These are phyloP conservation scores for Rhaphigaster nebulosa DNA, from an alignment of 2,888 invertebrate species.

Conservation along the genomic window DNA sequence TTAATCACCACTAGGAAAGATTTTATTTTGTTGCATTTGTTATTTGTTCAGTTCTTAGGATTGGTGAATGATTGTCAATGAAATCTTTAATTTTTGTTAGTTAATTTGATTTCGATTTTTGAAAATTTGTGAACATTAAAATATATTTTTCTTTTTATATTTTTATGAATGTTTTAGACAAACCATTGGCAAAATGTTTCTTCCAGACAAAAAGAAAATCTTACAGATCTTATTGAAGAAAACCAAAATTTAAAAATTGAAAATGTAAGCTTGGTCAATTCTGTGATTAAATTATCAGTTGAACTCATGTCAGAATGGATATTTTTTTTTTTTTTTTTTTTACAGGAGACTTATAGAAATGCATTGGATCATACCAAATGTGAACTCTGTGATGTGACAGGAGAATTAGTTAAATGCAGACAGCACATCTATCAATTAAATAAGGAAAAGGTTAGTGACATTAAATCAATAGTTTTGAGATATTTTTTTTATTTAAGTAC, in stretches of 20 bases:
- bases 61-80: no score
- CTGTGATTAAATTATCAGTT: neutral
- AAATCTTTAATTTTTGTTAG: no score
- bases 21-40: no score
- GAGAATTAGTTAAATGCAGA: neutral
- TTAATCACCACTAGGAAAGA: no score
- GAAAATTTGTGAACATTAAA: neutral
- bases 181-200: conserved; percentile 25
- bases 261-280: conserved; percentile 23
- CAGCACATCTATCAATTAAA: neutral
- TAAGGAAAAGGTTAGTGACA: neutral
- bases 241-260: conserved; percentile 41
- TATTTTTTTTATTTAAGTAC: no score
- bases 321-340: neutral
- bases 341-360: neutral
- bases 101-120: neutral
- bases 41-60: no score
- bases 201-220: conserved; percentile 51
- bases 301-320: neutral
- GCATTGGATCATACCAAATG: neutral
- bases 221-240: conserved; percentile 28
- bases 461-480: neutral
- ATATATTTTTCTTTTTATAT: neutral
- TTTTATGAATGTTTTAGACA: neutral
- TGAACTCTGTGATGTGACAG: neutral